A percentile compares a stretch with the other conserved stretches of the same genome.
These are phyloP conservation scores for Equus przewalskii DNA, from an alignment of 2,113 vertebrate species.

Conservation along the genomic window DNA sequence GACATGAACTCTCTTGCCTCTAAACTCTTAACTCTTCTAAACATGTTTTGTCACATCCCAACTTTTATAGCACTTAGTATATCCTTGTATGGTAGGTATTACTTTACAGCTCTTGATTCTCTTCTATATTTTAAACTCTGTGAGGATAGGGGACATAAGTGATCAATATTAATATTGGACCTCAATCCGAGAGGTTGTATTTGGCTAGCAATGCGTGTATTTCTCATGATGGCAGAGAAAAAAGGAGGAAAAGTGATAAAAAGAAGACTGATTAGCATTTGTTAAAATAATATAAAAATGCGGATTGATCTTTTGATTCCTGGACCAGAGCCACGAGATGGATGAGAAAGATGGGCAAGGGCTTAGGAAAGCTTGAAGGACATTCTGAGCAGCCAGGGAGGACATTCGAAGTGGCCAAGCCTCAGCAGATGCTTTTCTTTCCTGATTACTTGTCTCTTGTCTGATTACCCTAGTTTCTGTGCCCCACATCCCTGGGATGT, in stretches of 20 bases:
- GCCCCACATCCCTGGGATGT: rapidly evolving
- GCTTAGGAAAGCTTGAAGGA: background rate
- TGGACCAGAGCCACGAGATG: background rate
- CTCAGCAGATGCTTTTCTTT: background rate
- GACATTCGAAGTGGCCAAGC: background rate
- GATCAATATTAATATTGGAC: background rate
- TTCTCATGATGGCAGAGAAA: background rate
- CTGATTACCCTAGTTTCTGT: background rate
- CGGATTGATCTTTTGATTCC: background rate
- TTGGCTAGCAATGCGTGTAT: background rate
- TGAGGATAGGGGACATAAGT: background rate
- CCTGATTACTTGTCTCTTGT: background rate
- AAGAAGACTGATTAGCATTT: background rate
- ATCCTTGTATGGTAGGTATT: background rate
- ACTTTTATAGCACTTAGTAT: background rate
- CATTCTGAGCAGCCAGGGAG: background rate
- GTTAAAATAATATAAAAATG: background rate
- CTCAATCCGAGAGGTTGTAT: background rate
- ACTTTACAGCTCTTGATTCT: background rate
- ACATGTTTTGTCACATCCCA: background rate
- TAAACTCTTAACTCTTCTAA: background rate
- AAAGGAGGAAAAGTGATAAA: background rate
- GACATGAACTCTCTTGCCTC: background rate
- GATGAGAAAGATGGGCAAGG: background rate
- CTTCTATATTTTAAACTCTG: background rate